A percentile compares a stretch with the other conserved stretches of the same genome.
These are phyloP conservation scores for Zaprionus tsacasi DNA, from an alignment of 1,140 invertebrate species.

Conservation along the genomic window DNA sequence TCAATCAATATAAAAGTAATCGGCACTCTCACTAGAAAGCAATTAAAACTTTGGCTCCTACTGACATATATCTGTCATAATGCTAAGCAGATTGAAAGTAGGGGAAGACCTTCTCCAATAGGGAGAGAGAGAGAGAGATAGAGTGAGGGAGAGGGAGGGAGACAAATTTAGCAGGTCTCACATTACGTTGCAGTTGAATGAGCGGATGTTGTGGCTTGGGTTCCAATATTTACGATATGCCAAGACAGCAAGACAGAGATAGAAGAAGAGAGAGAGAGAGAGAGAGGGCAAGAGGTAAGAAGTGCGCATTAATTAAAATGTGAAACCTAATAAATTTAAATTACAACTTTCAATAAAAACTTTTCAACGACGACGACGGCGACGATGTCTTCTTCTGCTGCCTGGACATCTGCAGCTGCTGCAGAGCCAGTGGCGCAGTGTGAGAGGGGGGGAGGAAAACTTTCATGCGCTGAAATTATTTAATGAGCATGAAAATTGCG, in stretches of 20 bases:
- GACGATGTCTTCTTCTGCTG: conserved; percentile 24
- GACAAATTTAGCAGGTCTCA: not conserved
- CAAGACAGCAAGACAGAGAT: not conserved
- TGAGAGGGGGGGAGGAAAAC: conserved; percentile 27
- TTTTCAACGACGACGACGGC: conserved; percentile 57
- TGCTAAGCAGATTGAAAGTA: not conserved
- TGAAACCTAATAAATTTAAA: conserved; percentile 82
- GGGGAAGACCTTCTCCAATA: too few species aligned
- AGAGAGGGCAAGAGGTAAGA: conserved; percentile 18
- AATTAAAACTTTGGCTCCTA: not conserved
- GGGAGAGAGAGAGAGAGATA: not conserved
- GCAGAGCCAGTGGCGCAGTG: conserved; percentile 1
- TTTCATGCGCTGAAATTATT: conserved; percentile 75
- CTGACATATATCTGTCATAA: not conserved
- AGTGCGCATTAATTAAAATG: conserved; percentile 81
- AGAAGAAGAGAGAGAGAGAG: not conserved
- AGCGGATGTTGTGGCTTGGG: not conserved
- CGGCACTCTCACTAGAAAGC: not conserved
- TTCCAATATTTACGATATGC: conserved; percentile 1
- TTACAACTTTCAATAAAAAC: conserved; percentile 81
- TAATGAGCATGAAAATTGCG: conserved; percentile 81
- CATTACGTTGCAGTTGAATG: not conserved
- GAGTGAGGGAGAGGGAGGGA: not conserved
- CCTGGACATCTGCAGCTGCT: conserved; percentile 3
- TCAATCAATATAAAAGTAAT: not conserved